phyloP scores from a whole-genome alignment of 2,113 vertebrate genomes.

The Crotalus tigris region DNA sequence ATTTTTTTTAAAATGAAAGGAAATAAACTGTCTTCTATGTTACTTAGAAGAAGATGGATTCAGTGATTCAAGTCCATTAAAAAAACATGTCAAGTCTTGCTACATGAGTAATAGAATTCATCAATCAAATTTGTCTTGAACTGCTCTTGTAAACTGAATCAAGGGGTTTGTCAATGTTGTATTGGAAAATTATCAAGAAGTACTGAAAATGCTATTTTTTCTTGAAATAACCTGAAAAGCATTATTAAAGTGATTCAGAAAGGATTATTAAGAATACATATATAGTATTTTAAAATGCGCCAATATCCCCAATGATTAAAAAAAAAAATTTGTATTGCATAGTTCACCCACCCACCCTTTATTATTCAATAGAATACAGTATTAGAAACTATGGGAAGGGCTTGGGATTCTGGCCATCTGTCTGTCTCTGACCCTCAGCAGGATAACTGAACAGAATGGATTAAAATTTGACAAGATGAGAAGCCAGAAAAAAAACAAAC shows the following conservation, averaged over 20 bases:
- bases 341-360: not conserved
- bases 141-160: conserved; percentile 58
- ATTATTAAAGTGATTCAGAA: conserved; percentile 60
- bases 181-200: conserved; percentile 60
- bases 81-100: conserved; percentile 3
- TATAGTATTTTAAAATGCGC: not conserved
- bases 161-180: conserved; percentile 64
- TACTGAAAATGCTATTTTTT: conserved; percentile 64
- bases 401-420: not conserved
- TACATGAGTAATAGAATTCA: conserved; percentile 10
- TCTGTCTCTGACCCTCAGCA: not conserved
- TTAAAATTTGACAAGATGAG: not conserved
- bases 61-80: conserved; percentile 41
- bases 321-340: not conserved
- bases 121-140: conserved; percentile 52
- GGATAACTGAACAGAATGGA: not conserved
- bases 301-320: not conserved
- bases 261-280: conserved; percentile 44
- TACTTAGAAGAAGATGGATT: conserved; percentile 43
- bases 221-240: conserved; percentile 49
- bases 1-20: not conserved
- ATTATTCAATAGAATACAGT: not conserved
- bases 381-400: not conserved
- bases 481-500: not conserved
- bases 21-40: not conserved